A percentile compares a stretch with the other conserved stretches of the same genome.
Evolutionary conservation across 1,140 invertebrate genomes (phyloP).

Genomic region (Drosophila mojavensis): DNA sequence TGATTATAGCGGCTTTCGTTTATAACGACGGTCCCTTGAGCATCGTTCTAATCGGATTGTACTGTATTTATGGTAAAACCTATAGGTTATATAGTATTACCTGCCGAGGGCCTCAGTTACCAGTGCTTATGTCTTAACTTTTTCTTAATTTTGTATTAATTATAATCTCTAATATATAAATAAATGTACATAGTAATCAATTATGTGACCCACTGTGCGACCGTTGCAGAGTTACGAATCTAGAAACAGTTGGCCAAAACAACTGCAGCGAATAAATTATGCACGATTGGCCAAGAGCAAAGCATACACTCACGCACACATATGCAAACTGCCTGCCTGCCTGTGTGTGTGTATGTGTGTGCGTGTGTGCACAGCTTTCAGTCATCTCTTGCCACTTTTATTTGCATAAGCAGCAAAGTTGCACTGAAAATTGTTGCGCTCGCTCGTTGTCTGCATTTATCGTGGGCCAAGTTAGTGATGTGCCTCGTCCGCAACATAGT

Average conservation of each 20-base stretch:
- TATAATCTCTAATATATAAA: no score
- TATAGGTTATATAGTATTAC: no score
- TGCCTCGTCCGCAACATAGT: no score
- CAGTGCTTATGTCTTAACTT: no score
- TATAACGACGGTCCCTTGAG: no score
- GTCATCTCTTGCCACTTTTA: conserved; percentile 58
- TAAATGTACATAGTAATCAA: neutral
- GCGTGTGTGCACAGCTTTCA: conserved; percentile 43
- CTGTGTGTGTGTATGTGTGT: neutral
- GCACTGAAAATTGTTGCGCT: conserved; percentile 62
- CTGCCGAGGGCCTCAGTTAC: no score
- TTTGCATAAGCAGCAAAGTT: conserved; percentile 66
- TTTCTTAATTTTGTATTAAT: no score
- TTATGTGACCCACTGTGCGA: conserved; percentile 32
- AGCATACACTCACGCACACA: conserved; percentile 17
- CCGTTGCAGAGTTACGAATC: conserved; percentile 11
- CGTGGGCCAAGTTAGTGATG: neutral
- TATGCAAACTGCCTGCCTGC: neutral
- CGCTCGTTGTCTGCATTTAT: conserved; percentile 36
- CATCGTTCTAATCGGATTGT: no score
- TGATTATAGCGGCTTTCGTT: no score
- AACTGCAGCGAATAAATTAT: conserved; percentile 75
- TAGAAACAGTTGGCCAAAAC: conserved; percentile 60
- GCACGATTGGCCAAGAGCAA: conserved; percentile 43
- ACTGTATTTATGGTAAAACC: no score